Base-by-base conservation (phyloP, 2,797 vertebrate species). In the Gorsachius magnificus region DNA sequence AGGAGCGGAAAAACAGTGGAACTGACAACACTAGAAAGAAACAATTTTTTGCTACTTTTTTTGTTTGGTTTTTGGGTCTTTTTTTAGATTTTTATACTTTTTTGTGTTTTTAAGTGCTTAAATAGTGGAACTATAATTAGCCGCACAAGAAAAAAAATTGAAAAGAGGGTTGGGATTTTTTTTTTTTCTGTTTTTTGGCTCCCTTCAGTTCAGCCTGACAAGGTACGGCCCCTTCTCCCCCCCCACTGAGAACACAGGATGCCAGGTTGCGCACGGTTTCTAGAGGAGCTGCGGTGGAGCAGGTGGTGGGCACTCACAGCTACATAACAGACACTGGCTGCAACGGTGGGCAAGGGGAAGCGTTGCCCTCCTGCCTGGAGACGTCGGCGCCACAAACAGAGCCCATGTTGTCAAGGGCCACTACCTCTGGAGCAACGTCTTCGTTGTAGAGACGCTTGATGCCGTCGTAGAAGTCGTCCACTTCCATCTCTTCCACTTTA, bases 401-500 rank as follows among this genome's bases (percentile, higher is more conserved):
- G 80, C 97, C 96, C 97, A 97, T 29, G 77, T 41, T 97, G 90
- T 98, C 98, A 26, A 98, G 92, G 22, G 95, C 85, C 79, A 66
- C 97, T 38, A 96, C 98, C 91, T 99, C 98, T 12, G 98, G 98
- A 89, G 97, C 94, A 33, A 74, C 69, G 15, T 99, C 99, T 96
- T 99, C 99, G 2, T 99, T 99, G 98, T 99, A 99, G 58, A 99
- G 99, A 63, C 99, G 98, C 91, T 99, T 99, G 98, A 99, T 99
- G 41, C 98, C 99, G 0, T 99, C 99, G 5, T 99, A 99, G 98
- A 99, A 99, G 96, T 99, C 99, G 3, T 99, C 99, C 96, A 99
- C 99, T 96, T 99, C 99, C 99, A 99, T 99, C 97, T 99, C 98
- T 95, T 99, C 99, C 97, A 99, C 99, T 97, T 99, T 99, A 90